phyloP scores from a whole-genome alignment of 2,797 vertebrate species.

The Pantherophis alleghaniensis region DNA sequence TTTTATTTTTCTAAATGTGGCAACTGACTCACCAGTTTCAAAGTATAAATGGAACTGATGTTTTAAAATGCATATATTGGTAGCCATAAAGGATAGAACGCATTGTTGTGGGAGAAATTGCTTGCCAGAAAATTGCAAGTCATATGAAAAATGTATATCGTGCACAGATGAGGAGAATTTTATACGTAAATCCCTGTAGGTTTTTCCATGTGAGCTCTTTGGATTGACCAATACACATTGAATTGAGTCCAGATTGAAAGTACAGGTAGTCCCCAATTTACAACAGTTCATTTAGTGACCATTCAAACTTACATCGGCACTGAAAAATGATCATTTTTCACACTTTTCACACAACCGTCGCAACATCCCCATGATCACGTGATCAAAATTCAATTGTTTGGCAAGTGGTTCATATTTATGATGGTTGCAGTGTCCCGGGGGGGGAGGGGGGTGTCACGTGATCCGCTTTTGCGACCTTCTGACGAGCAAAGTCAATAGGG shows the following conservation, averaged over 20 bases:
- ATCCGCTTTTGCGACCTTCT: too few relatives aligned
- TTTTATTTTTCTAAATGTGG: not conserved
- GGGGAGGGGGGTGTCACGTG: rapidly evolving
- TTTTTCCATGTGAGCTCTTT: not conserved
- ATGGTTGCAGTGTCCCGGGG: not conserved
- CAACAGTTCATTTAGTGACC: too few relatives aligned
- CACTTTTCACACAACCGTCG: too few relatives aligned
- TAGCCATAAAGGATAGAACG: not conserved
- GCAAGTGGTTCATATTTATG: not conserved
- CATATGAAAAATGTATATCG: not conserved
- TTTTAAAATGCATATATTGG: too few relatives aligned
- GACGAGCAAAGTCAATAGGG: too few relatives aligned
- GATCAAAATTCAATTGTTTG: not conserved
- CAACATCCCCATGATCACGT: not conserved
- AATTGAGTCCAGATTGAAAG: not conserved
- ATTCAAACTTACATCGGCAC: too few relatives aligned
- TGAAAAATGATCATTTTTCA: too few relatives aligned
- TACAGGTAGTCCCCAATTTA: too few relatives aligned
- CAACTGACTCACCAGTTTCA: not conserved
- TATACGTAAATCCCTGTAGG: not conserved
- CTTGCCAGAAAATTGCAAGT: not conserved
- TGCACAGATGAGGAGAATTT: not conserved
- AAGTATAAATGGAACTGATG: not conserved
- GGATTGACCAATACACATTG: not conserved
- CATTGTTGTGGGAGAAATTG: not conserved